Base-by-base conservation (phyloP, 1,140 invertebrate species). In the Orius insidiosus region DNA sequence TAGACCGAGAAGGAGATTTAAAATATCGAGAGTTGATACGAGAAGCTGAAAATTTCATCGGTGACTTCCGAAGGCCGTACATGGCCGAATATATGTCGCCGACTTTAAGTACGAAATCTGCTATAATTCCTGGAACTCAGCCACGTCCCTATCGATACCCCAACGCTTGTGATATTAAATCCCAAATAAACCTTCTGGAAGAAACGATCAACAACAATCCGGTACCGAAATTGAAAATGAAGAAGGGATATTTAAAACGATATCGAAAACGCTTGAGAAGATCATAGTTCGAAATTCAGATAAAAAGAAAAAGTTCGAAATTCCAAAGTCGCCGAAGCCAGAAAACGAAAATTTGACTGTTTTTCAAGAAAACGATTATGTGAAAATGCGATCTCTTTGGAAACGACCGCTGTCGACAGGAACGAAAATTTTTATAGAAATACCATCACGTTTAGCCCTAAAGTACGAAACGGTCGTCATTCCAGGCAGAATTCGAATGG, bases 1-100 rank as follows among this genome's bases (percentile, higher is more conserved):
- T 75, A 0, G 80, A 85, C 55, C 68, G 77, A 47, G 80, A 85
- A 59, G 80, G 80, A 0, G 80, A 83, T 56, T 67, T 72, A 35
- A 85, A 84, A 58, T 85, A 83, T 56, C 68, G 72, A 35, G 76
- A 82, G 55, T 63, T 84, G 0, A 85, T 84, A 41, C 66, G 75
- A 51, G 80, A 85, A 58, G 80, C 80, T 3, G 80, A 85, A 56
- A 75, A 77, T 41, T 68, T 85, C 45, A 60, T 85, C 13, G 67
- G 72, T 19, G 74, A 52, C 36, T 49, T 50, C 15, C 40, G 52
- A 37, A 52, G 46, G 45, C 36, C 47, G 19, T 24, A 8, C 5
- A 50, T 47, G 48, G 36, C 52, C 9, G 52, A 53, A n/a, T 53
- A 50, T 24, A 14, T 53, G 10, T 50, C 52, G 6, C 48, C 52